Evolutionary conservation across 2,113 vertebrate species (phyloP).

Genomic region (Malurus alboscapulatus): DNA sequence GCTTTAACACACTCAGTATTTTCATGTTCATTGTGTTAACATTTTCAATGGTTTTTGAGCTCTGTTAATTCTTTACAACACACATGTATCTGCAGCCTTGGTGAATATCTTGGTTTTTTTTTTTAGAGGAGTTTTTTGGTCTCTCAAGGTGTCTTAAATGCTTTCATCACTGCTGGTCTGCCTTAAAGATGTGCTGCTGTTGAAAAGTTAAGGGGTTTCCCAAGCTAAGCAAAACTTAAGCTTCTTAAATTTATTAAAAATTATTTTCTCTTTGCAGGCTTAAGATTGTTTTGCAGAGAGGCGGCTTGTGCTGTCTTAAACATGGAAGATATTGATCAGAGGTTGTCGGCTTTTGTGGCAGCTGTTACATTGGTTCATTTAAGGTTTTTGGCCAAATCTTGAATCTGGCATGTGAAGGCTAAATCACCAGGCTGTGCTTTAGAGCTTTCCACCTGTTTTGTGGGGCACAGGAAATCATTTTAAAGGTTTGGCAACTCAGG

Average conservation of each 20-base stretch:
- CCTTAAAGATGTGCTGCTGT: not conserved
- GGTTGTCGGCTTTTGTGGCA: conserved; percentile 5
- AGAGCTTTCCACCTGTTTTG: not conserved
- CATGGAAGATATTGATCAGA: conserved; percentile 18
- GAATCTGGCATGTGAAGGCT: not conserved
- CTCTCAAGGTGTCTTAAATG: not conserved
- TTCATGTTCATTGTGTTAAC: not conserved
- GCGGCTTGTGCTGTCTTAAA: not conserved
- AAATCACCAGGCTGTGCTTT: not conserved
- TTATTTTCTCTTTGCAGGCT: not conserved
- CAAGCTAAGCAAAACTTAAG: not conserved
- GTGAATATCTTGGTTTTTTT: not conserved
- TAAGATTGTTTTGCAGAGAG: not conserved
- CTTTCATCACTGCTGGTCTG: not conserved
- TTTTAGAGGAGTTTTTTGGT: not conserved
- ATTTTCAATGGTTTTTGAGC: not conserved
- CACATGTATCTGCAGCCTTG: not conserved
- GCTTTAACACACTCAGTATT: not conserved
- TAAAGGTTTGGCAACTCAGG: not conserved
- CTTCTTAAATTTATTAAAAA: not conserved
- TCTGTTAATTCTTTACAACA: not conserved
- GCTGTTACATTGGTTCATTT: not conserved
- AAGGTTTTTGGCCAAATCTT: conserved; percentile 10
- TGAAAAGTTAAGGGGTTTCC: not conserved
- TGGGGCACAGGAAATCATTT: not conserved